Base-by-base conservation (phyloP, 2,113 vertebrate species). In the Perca fluviatilis region DNA sequence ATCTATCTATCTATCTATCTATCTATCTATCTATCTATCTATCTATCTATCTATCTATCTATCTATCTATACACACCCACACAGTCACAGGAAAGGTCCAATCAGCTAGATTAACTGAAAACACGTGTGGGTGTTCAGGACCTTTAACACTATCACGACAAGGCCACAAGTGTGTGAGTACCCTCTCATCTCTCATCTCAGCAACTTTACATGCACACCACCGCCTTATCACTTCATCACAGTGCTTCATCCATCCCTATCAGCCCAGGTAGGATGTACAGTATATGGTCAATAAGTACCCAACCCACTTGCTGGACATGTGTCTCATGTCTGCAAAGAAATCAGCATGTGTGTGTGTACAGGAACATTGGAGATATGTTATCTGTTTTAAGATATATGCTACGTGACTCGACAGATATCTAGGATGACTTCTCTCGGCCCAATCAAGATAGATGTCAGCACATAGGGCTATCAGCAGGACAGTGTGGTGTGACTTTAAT, bases 201-300 rank as follows among this genome's bases (percentile, higher is more conserved):
- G 58, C 46, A 27, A 57, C 15, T 53, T 51, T 12, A 43, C 11
- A 50, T 6, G 0, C 27, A 63, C 57, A 2, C 21, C 49, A 1
- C 11, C 1, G 6, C 46, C 9, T 43, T n/a, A 73, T 75, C n/a
- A 18, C n/a, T 19, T 30, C 14, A 51, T 74, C 51, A 30, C 11
- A 64, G 3, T 13, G 6, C 10, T 30, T 51, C 19, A 13, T 53
- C 4, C 1, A 2, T 19, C 21, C 30, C 49, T 43, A 64, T 83
- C 54, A 74, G 64, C 30, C 9, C 43, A 15, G 61, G 15, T 7
- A 30, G 21, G 56, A 65, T 68, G 27, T n/a, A 6, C 21, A 58
- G 61, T 77, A 10, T 43, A 11, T 43, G 40, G 73, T 84, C 60
- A 84, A 75, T 86, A 18, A 88, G 71, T 80, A 67, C 25, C 66